These are phyloP conservation scores for Smithornis capensis DNA, from an alignment of 2,113 vertebrate species.

Conservation along the genomic window DNA sequence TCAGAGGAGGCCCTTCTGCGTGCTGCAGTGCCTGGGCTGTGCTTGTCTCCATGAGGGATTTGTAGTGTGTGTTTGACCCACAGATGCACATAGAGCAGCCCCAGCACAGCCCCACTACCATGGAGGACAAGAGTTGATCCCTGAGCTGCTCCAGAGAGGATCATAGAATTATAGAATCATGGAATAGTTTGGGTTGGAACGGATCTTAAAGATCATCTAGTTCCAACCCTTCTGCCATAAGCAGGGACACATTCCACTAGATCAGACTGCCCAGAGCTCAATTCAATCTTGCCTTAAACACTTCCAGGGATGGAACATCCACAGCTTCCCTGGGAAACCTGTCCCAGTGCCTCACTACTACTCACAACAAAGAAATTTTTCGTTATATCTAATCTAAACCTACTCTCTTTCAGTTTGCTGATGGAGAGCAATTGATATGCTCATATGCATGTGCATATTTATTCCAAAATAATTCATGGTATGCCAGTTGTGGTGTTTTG, in stretches of 20 bases:
- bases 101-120: accelerated
- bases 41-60: not conserved
- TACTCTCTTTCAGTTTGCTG: not conserved
- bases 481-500: not conserved
- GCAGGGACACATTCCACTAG: not conserved
- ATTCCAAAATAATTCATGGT: not conserved
- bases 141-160: not conserved
- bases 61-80: not conserved
- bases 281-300: not conserved
- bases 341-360: not conserved
- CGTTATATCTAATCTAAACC: not conserved
- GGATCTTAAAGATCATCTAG: not conserved
- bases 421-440: not conserved
- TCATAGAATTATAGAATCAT: not conserved
- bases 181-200: not conserved
- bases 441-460: accelerated
- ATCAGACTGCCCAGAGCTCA: not conserved
- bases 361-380: not conserved
- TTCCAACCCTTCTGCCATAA: not conserved
- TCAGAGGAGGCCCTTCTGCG: not conserved
- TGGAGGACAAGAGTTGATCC: not conserved
- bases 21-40: not conserved
- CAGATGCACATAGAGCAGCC: not conserved
- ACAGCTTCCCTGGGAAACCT: not conserved
- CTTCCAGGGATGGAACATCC: not conserved